Evolutionary conservation across 2,113 vertebrate genomes (phyloP).

Genomic region (Brachyistius frenatus): DNA sequence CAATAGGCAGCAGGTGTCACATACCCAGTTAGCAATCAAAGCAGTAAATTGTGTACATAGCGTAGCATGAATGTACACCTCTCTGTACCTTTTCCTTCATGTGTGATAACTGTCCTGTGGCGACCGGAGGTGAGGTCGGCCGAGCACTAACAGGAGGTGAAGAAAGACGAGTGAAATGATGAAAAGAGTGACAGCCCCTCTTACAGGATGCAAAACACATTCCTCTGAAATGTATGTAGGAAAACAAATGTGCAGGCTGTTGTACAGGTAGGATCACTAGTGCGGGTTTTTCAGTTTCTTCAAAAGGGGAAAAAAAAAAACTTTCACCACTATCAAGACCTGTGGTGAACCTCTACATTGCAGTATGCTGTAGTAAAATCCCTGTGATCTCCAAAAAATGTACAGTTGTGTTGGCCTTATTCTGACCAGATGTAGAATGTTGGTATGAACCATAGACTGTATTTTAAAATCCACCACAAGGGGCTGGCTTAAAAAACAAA

Average conservation of each 20-base stretch:
- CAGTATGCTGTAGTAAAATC: too few relatives aligned
- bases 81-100: background rate
- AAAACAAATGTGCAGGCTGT: background rate
- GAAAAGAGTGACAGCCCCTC: background rate
- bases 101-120: slow-evolving; percentile 8
- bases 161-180: background rate
- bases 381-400: too few relatives aligned
- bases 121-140: background rate
- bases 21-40: background rate
- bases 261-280: too few relatives aligned
- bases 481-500: too few relatives aligned
- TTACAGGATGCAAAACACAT: slow-evolving; percentile 7
- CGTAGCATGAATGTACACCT: too few relatives aligned
- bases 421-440: too few relatives aligned
- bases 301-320: background rate
- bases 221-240: background rate
- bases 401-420: too few relatives aligned
- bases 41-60: background rate
- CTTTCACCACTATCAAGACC: too few relatives aligned
- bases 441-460: too few relatives aligned
- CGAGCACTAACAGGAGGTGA: background rate
- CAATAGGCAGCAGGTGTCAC: background rate
- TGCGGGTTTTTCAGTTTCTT: background rate
- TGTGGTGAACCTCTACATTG: too few relatives aligned
- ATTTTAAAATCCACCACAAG: too few relatives aligned